Evolutionary conservation across 2,797 vertebrate species (phyloP).

Genomic region (Todus mexicanus): DNA sequence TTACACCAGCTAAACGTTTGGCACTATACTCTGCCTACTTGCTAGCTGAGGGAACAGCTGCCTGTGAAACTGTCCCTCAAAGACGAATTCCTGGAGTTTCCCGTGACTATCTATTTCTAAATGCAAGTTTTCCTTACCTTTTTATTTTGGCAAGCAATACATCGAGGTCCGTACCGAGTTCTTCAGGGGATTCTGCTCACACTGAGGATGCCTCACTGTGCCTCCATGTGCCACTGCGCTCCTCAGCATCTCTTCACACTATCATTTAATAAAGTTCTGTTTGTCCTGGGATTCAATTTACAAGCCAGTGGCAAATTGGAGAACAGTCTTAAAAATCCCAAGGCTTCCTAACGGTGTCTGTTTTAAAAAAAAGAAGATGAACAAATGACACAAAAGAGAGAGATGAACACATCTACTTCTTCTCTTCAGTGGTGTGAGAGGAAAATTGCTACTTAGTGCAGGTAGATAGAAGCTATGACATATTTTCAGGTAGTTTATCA

Average conservation of each 20-base stretch:
- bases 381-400: not conserved
- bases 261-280: not conserved
- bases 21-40: not conserved
- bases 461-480: not conserved
- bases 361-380: not conserved
- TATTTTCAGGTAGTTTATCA: not conserved
- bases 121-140: not conserved
- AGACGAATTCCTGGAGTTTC: not conserved
- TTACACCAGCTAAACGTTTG: not conserved
- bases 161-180: not conserved
- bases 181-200: fast-evolving
- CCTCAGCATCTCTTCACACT: not conserved
- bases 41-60: not conserved
- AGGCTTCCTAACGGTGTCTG: not conserved
- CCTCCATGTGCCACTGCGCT: not conserved
- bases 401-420: not conserved
- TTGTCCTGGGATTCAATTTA: not conserved
- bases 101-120: not conserved
- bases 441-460: not conserved
- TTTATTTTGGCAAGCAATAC: not conserved
- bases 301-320: not conserved
- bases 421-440: not conserved
- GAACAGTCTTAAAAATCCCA: not conserved
- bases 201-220: not conserved
- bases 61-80: not conserved